A percentile compares a stretch with the other conserved stretches of the same genome.
Evolutionary conservation across 2,888 invertebrate genomes (phyloP).

Genomic region (Autographa gamma): DNA sequence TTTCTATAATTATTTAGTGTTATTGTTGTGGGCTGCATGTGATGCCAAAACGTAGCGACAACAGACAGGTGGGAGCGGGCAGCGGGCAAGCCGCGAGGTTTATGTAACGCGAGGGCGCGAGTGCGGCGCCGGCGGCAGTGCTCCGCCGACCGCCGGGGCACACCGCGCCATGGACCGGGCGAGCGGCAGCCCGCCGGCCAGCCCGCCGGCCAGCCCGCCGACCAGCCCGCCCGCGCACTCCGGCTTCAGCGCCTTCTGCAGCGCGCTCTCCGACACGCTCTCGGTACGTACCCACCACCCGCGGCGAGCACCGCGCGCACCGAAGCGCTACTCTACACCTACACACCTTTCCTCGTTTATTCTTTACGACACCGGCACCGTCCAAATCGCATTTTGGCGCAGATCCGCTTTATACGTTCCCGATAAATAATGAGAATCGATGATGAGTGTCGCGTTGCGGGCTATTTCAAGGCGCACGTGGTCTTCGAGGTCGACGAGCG

Average conservation of each 20-base stretch:
- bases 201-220: constrained; percentile 52
- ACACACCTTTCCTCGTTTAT: constrained; percentile 54
- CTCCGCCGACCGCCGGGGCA: constrained; percentile 77
- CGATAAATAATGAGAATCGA: constrained; percentile 67
- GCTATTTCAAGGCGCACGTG: constrained; percentile 86
- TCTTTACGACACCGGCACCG: constrained; percentile 63
- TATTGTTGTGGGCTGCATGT: constrained; percentile 84
- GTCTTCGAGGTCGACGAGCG: constrained; percentile 77
- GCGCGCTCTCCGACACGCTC: constrained; percentile 85
- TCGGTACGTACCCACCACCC: constrained; percentile 80
- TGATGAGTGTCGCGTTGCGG: constrained; percentile 70
- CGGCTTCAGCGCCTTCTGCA: constrained; percentile 87
- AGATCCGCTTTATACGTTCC: constrained; percentile 63
- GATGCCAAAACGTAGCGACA: constrained; percentile 85
- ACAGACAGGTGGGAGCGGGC: constrained; percentile 85
- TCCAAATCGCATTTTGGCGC: constrained; percentile 76
- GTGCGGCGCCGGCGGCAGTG: constrained; percentile 78
- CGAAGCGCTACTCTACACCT: constrained; percentile 45
- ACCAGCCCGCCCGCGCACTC: constrained; percentile 73
- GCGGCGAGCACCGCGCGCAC: constrained; percentile 31
- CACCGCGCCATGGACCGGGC: constrained; percentile 79
- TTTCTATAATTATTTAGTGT: constrained; percentile 87
- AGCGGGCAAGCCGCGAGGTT: constrained; percentile 75
- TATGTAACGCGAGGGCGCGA: constrained; percentile 81
- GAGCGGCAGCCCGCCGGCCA: constrained; percentile 74